phyloP scores from a whole-genome alignment of 2,888 invertebrate genomes.

The Tachina lurida region DNA sequence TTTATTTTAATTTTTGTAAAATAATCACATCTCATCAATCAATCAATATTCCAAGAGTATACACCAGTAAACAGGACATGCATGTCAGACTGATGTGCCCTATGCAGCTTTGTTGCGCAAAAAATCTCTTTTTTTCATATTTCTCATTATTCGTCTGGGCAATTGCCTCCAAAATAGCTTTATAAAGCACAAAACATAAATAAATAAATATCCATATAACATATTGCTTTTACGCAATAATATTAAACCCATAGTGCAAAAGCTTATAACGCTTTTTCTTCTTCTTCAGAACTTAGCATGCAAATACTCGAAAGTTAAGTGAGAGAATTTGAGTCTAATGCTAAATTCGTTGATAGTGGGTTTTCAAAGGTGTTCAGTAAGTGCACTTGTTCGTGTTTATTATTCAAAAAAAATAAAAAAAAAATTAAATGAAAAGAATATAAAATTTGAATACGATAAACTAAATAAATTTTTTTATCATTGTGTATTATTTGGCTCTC shows the following conservation, averaged over 20 bases:
- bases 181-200: background rate
- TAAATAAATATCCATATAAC: background rate
- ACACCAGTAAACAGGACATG: no score
- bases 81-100: no score
- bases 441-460: slow-evolving; percentile 57
- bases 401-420: slow-evolving; percentile 44
- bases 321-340: slow-evolving; percentile 53
- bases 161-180: no score
- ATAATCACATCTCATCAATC: no score
- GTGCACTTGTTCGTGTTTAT: slow-evolving; percentile 61
- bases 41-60: no score
- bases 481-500: slow-evolving; percentile 22
- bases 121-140: no score
- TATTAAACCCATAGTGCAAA: slow-evolving; percentile 44
- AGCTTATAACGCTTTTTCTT: slow-evolving; percentile 33
- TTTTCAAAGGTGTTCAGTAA: slow-evolving; percentile 56
- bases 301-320: slow-evolving; percentile 40
- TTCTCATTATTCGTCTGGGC: no score
- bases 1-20: no score
- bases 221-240: background rate
- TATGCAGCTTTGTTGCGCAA: no score
- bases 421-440: slow-evolving; percentile 43
- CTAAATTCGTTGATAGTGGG: slow-evolving; percentile 38
- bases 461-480: slow-evolving; percentile 39
- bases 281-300: slow-evolving; percentile 15